Evolutionary conservation across 2,113 vertebrate genomes (phyloP), one percentile per base, ranked within the genome.

Genomic region (Spea multiplicata): DNA sequence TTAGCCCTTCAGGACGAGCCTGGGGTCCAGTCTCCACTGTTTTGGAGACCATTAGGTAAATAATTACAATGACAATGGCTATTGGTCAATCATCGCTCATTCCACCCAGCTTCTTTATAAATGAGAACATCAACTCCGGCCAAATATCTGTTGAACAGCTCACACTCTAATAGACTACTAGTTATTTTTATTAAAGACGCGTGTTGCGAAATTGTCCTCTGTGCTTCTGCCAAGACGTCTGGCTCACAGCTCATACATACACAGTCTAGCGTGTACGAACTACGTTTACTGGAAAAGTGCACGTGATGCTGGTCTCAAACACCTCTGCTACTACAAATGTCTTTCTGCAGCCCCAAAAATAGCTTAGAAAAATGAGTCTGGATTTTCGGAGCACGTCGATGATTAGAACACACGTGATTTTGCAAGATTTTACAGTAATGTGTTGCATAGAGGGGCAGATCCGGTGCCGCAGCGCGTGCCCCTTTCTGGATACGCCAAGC

Each of bases 141-240:
- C n/a, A 64, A 6, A 64, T 4, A 64, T 64, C 61, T 16, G 5
- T 3, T 64, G 61, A 16, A 13, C 61, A 5, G 61, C 61, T 64
- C 61, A 64, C 8, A 30, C 30, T 64, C 30, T 16, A 17, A 30
- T 8, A 30, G 30, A 13, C 61, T 64, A 30, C n/a, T 64, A 17
- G 61, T 47, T 68, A 68, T 68, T 68, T 66, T 68, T 66, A 45
- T 45, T 48, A 68, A 46, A 68, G 13, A 72, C 50, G 44, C 3
- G 8, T 61, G 44, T 73, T 73, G 53, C 45, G 55, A 73, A 57
- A 73, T 61, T 46, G 55, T 46, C 53, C 55, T 73, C 8, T 45
- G 14, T 73, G 53, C 71, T 8, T 14, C 8, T 73, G 71, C 71
- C 71, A 73, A 61, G 50, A 71, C 7, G 71, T 73, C 71, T 73